Base-by-base conservation (phyloP, 2,113 vertebrate species). In the Pygoscelis adeliae region DNA sequence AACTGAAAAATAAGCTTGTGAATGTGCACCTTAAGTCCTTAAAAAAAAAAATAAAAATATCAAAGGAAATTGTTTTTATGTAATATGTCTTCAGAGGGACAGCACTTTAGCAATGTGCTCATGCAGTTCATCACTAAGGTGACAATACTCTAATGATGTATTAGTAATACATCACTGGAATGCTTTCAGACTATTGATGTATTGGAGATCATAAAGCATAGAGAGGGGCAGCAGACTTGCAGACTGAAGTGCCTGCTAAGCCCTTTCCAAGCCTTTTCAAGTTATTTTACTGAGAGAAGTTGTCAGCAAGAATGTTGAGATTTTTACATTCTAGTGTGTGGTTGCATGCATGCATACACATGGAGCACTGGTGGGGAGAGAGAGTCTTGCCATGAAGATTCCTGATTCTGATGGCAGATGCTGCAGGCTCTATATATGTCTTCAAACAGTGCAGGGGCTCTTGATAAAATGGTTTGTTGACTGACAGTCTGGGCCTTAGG, bases 121-220 rank as follows among this genome's bases (percentile, higher is more conserved):
- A 30, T 92, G 73, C 77, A 63, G 22, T 95, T 44, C 62, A 78
- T 97, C 95, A 90, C 50, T 3, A 2, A 55, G 78, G 47, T 95
- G 97, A 84, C 94, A 87, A 89, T 93, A 49, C 56, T 26, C 44
- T 26, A 79, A 89, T 91, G 89, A 95, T 97, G 65, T 87, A 93
- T 93, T 74, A 49, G 55, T 25, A 72, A 87, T 93, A 65, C 30
- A 92, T 97, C 94, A 91, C 80, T 44, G 69, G 70, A 93, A 30
- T 87, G 86, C 80, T 95, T 89, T 87, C 89, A 56, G 30, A 3
- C 47, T 86, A 59, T 59, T 91, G 97, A 89, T 82, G 21, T 36
- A 49, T 38, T 63, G 27, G 52, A 55, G 83, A 79, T 76, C 83
- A 84, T 94, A 96, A 96, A 96, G 4, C 59, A 87, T 3, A 27